Conservation (phyloP, 2,888 invertebrate species). For the Ecliptopera silaceata region DNA sequence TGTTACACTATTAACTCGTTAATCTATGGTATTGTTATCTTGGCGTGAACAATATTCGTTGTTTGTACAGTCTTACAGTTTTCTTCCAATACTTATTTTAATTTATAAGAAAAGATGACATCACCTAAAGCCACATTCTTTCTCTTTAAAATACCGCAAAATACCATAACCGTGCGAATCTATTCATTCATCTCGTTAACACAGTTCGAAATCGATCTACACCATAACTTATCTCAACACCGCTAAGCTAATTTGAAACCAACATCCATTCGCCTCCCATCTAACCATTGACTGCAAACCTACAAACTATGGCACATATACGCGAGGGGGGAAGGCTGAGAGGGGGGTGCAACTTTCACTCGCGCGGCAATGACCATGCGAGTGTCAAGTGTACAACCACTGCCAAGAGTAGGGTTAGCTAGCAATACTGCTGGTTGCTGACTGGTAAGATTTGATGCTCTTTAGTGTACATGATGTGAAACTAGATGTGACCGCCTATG, state of each 20-base stretch:
- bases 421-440: neutral
- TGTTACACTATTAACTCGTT: neutral
- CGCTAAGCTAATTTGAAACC: neutral
- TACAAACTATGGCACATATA: slow-evolving; percentile 49
- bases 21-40: too few species aligned
- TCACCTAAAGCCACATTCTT: neutral
- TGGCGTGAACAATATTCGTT: too few species aligned
- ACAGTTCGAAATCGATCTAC: neutral
- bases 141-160: neutral
- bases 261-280: slow-evolving; percentile 5
- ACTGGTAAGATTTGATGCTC: neutral
- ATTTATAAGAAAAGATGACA: too few species aligned
- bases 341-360: slow-evolving; percentile 66
- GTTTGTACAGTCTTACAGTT: too few species aligned
- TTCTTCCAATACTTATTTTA: too few species aligned
- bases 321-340: slow-evolving; percentile 20
- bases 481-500: too few species aligned
- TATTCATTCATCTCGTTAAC: too few species aligned
- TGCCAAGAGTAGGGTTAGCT: slow-evolving; percentile 13
- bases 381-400: slow-evolving; percentile 60
- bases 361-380: slow-evolving; percentile 69
- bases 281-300: slow-evolving; percentile 25
- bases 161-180: neutral
- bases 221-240: neutral
- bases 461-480: too few species aligned